phyloP scores from a whole-genome alignment of 1,140 invertebrate genomes.

The Phymastichus coffea region DNA sequence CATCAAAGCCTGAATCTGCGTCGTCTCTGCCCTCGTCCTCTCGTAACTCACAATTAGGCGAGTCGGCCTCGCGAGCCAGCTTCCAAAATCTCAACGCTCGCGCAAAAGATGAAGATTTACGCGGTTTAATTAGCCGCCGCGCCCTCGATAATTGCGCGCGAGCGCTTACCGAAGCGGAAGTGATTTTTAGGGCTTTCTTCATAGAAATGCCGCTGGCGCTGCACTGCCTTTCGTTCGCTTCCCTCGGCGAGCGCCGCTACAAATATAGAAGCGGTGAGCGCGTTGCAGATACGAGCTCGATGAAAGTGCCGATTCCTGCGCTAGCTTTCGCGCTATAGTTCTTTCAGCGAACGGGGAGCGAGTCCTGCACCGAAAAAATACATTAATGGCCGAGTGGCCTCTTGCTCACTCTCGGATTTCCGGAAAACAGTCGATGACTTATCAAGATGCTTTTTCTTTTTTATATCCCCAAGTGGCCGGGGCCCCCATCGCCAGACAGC shows the following conservation, averaged over 20 bases:
- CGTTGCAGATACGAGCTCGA: conserved; percentile 7
- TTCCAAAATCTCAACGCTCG: neutral
- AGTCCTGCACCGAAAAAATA: no score
- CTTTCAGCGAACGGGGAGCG: no score
- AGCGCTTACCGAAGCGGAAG: neutral
- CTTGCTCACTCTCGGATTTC: no score
- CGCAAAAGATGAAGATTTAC: conserved; percentile 23
- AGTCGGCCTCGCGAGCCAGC: neutral
- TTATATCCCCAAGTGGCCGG: no score
- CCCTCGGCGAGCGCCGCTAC: neutral
- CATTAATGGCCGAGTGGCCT: no score
- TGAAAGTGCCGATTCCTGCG: no score
- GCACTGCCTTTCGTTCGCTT: no score
- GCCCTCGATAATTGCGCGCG: conserved; percentile 5
- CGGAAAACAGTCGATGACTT: no score
- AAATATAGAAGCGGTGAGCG: conserved; percentile 1
- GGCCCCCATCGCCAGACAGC: no score
- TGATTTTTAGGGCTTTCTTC: conserved; percentile 5
- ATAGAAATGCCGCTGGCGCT: neutral
- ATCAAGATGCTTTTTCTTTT: no score
- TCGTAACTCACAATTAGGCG: conserved; percentile 23
- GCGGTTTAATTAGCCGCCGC: conserved; percentile 19
- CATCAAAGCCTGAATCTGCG: neutral
- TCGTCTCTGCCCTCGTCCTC: neutral
- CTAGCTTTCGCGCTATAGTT: conserved; percentile 1